Percentiles rank a stretch among this genome's conserved stretches.
Evolutionary conservation across 1,140 invertebrate genomes (phyloP).

Genomic region (Cephus cinctus): DNA sequence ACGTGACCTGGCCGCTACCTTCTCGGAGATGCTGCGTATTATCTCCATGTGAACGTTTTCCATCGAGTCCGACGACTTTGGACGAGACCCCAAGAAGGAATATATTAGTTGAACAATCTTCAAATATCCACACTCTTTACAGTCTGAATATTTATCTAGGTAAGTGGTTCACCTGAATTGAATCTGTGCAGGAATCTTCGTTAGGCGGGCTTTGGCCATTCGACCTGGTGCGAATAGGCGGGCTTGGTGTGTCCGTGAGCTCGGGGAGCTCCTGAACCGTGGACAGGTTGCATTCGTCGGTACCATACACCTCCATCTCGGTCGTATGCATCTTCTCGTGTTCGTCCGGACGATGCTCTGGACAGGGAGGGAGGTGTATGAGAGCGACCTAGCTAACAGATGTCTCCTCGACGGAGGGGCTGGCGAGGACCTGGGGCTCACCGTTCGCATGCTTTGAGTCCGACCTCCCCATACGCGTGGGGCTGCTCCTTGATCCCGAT

Average conservation of each 20-base stretch:
- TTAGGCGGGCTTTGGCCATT: background rate
- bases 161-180: slow-evolving; percentile 11
- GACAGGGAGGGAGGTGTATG: slow-evolving; percentile 36
- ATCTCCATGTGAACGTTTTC: slow-evolving; percentile 18
- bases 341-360: slow-evolving; percentile 15
- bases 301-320: slow-evolving; percentile 29
- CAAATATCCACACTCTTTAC: background rate
- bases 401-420: slow-evolving; percentile 51
- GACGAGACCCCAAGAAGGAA: slow-evolving; percentile 10
- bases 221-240: slow-evolving; percentile 6
- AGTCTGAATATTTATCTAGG: background rate
- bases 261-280: slow-evolving; percentile 30
- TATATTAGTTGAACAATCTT: background rate
- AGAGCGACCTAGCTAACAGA: slow-evolving; percentile 50
- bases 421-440: slow-evolving; percentile 41
- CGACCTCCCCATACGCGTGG: slow-evolving; percentile 33
- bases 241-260: slow-evolving; percentile 17
- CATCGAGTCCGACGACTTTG: slow-evolving; percentile 22
- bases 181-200: background rate
- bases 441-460: slow-evolving; percentile 49
- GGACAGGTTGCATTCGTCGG: slow-evolving; percentile 23
- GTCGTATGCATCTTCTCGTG: slow-evolving; percentile 20
- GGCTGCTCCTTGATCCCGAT: slow-evolving; percentile 50
- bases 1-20: slow-evolving; percentile 10
- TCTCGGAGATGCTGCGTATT: slow-evolving; percentile 28